A percentile compares a stretch with the other conserved stretches of the same genome.
phyloP scores from a whole-genome alignment of 2,888 invertebrate species.

The Phortica okadai region DNA sequence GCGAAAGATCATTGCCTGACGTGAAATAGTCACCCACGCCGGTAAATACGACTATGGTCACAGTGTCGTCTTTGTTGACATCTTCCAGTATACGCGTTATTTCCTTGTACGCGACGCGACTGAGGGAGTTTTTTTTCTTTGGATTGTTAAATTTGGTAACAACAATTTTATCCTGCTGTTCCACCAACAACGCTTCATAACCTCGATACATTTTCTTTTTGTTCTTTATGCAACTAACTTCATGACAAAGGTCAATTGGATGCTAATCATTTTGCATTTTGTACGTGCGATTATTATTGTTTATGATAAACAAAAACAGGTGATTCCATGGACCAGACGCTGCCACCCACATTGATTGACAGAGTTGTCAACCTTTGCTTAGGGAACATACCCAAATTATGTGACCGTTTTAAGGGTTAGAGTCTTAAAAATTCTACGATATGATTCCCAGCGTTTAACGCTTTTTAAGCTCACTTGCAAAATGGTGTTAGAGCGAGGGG shows the following conservation, averaged over 20 bases:
- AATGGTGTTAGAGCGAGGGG: too few relatives aligned
- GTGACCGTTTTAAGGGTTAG: too few relatives aligned
- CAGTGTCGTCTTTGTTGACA: constrained; percentile 82
- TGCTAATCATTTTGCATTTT: background rate
- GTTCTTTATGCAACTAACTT: background rate
- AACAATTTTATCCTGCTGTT: constrained; percentile 78
- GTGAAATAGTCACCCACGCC: constrained; percentile 72
- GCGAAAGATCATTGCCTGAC: constrained; percentile 68
- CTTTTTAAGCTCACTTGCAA: too few relatives aligned
- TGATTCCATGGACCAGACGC: constrained; percentile 15
- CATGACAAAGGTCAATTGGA: constrained; percentile 45
- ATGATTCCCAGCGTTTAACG: too few relatives aligned
- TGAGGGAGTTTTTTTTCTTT: constrained; percentile 87
- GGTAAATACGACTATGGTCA: constrained; percentile 86
- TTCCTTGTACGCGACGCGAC: constrained; percentile 81
- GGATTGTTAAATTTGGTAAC: constrained; percentile 86
- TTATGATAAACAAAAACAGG: background rate
- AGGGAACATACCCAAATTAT: too few relatives aligned
- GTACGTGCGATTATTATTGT: background rate
- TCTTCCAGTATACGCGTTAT: constrained; percentile 82
- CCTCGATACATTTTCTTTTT: constrained; percentile 57
- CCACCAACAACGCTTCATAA: constrained; percentile 60
- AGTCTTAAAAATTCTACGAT: too few relatives aligned
- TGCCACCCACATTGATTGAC: background rate
- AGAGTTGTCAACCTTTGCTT: constrained; percentile 1